Evolutionary conservation across 2,888 invertebrate species (phyloP).

Genomic region (Cheilosia vulpina): DNA sequence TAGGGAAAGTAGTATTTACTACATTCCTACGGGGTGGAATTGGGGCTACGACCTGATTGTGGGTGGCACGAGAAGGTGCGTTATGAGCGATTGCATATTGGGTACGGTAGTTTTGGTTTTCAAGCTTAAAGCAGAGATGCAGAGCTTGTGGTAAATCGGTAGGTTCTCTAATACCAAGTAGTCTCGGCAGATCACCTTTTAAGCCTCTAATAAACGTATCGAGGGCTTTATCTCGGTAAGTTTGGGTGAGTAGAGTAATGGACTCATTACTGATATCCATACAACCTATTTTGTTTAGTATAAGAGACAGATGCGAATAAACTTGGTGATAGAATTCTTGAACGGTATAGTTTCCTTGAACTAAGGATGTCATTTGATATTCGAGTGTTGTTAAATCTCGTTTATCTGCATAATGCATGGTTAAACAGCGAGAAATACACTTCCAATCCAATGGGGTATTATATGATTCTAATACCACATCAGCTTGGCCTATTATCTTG

Average conservation of each 20-base stretch:
- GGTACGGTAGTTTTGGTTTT: too few species aligned
- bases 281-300: constrained; percentile 41
- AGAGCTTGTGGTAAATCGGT: constrained; percentile 42
- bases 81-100: constrained; percentile 21
- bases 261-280: constrained; percentile 32
- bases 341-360: constrained; percentile 57
- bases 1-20: neutral
- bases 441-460: too few species aligned
- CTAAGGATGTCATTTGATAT: constrained; percentile 62
- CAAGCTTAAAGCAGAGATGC: constrained; percentile 33
- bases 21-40: constrained; percentile 1
- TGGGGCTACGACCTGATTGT: neutral
- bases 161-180: constrained; percentile 63
- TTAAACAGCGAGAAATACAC: constrained; percentile 53
- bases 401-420: constrained; percentile 69
- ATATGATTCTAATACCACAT: constrained; percentile 51
- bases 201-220: constrained; percentile 59
- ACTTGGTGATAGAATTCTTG: constrained; percentile 74
- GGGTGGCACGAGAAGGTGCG: neutral
- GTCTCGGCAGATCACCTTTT: constrained; percentile 64
- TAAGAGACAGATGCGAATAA: constrained; percentile 58
- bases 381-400: constrained; percentile 70
- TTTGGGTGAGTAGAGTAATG: constrained; percentile 7
- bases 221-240: constrained; percentile 41
- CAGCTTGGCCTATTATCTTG: constrained; percentile 45